Conservation (phyloP, 2,888 invertebrate genomes). For the Zonitis immaculata region DNA sequence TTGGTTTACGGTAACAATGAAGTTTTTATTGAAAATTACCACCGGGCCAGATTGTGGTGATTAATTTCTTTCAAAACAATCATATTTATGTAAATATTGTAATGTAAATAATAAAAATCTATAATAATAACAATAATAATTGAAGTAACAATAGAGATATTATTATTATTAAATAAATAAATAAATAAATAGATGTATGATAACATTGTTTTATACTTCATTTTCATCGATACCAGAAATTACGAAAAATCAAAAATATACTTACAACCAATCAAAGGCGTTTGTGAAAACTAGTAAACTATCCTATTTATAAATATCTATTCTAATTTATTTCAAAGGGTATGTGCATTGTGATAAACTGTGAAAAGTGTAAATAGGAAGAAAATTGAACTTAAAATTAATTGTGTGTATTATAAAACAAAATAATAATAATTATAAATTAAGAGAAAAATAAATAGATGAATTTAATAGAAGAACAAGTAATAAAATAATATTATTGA, state of each 20-base stretch:
- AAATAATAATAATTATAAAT: conserved; percentile 9
- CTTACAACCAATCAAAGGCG: neutral
- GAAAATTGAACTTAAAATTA: conserved; percentile 4
- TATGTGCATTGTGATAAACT: conserved; percentile 22
- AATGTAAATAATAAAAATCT: conserved; percentile 10
- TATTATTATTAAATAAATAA: neutral
- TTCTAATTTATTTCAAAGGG: conserved; percentile 15
- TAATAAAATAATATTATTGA: no score
- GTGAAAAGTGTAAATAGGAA: conserved; percentile 17
- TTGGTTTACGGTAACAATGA: conserved; percentile 19
- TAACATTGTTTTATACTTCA: neutral
- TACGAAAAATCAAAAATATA: neutral
- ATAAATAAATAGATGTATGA: neutral
- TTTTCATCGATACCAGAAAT: neutral
- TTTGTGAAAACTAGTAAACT: conserved; percentile 12
- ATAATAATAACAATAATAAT: neutral
- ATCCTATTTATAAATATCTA: neutral
- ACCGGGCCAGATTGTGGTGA: conserved; percentile 2
- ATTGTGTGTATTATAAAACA: conserved; percentile 12
- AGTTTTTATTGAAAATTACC: neutral
- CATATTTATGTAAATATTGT: conserved; percentile 12
- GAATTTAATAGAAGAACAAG: conserved; percentile 4
- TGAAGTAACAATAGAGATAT: neutral
- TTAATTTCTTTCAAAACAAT: conserved; percentile 9
- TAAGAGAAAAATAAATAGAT: conserved; percentile 6